A percentile compares a stretch with the other conserved stretches of the same genome.
Evolutionary conservation across 2,113 vertebrate genomes (phyloP).

Genomic region (Suncus etruscus): DNA sequence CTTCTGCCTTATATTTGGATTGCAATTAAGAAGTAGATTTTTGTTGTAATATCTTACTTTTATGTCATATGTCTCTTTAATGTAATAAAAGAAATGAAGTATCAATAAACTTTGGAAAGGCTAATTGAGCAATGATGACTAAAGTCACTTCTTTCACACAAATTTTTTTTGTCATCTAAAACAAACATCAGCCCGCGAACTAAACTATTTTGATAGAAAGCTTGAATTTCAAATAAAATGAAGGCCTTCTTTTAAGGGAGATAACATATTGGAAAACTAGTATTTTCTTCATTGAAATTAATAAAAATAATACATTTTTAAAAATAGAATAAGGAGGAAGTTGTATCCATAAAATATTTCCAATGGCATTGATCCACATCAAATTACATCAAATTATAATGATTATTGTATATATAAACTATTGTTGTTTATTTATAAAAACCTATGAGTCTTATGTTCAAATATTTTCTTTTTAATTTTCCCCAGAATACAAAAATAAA

Average conservation of each 20-base stretch:
- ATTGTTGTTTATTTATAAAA: background rate
- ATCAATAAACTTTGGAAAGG: slow-evolving; percentile 27
- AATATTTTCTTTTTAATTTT: slow-evolving; percentile 38
- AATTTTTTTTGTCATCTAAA: slow-evolving; percentile 37
- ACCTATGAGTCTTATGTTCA: background rate
- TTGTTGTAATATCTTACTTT: slow-evolving; percentile 48
- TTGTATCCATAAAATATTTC: slow-evolving; percentile 24
- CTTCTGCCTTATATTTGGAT: background rate
- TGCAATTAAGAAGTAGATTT: background rate
- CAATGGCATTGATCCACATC: background rate
- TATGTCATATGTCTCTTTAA: background rate
- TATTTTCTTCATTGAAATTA: slow-evolving; percentile 20
- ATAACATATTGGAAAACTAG: background rate
- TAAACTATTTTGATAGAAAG: background rate
- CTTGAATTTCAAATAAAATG: background rate
- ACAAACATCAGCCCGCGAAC: background rate
- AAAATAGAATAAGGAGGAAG: background rate
- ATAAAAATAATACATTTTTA: slow-evolving; percentile 20
- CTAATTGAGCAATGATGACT: slow-evolving; percentile 25
- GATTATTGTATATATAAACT: background rate
- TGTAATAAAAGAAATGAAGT: background rate
- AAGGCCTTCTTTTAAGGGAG: background rate
- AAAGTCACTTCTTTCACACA: slow-evolving; percentile 40
- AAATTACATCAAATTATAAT: background rate
- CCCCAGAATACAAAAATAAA: slow-evolving; percentile 38